Percentiles rank a stretch among this genome's conserved stretches.
Conservation (phyloP, 1,140 invertebrate genomes). For the Micrasema minimum region DNA sequence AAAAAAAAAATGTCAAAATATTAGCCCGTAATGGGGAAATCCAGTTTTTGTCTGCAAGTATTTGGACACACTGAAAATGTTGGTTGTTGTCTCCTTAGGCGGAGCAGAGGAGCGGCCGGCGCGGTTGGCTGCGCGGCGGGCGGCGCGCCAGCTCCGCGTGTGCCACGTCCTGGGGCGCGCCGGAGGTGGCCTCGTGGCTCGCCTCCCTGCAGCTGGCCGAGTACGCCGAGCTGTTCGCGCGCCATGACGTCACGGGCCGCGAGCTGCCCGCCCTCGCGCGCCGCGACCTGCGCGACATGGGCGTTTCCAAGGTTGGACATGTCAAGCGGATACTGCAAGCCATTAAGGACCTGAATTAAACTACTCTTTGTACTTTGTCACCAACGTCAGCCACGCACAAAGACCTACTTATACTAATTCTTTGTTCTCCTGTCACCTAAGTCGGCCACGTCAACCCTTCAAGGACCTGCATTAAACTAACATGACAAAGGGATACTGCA, state of each 20-base stretch:
- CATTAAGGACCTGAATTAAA: conserved; percentile 82
- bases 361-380: too few species aligned
- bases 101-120: conserved; percentile 32
- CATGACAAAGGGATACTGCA: conserved; percentile 94
- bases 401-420: too few species aligned
- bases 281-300: conserved; percentile 88
- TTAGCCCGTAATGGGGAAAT: too few species aligned
- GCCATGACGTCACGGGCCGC: conserved; percentile 91
- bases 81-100: conserved; percentile 11
- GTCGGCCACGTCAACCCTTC: too few species aligned
- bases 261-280: conserved; percentile 89
- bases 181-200: conserved; percentile 85
- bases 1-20: too few species aligned
- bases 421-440: too few species aligned
- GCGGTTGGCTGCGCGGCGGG: conserved; percentile 45
- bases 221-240: conserved; percentile 85
- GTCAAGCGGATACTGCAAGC: conserved; percentile 93
- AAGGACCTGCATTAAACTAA: too few species aligned
- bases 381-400: too few species aligned
- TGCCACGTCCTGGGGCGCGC: conserved; percentile 71
- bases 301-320: conserved; percentile 93
- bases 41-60: too few species aligned
- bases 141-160: conserved; percentile 31
- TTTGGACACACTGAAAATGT: too few species aligned
- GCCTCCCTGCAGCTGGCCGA: conserved; percentile 88